Base-by-base conservation (phyloP, 64 coral and sea anemone species). In the Hydrozoanthus tunicans region DNA sequence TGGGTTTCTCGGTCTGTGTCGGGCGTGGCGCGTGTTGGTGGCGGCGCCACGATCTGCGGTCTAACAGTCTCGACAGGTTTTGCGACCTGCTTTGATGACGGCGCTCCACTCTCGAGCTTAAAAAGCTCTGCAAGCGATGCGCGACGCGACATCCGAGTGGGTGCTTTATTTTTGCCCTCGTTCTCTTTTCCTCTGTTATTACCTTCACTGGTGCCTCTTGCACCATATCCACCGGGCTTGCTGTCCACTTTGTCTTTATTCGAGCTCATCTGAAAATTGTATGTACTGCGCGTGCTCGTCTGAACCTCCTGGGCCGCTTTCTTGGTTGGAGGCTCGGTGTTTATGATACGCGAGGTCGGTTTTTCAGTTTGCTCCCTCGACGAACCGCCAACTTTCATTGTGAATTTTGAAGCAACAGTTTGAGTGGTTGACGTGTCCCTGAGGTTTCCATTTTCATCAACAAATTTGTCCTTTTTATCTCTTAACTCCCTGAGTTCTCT, bases 101-200 rank as follows among this genome's bases (percentile, higher is more conserved):
- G 69, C 24, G 89, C 90, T 80, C 91, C 89, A 66, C 91, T 78
- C 27, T 96, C 95, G 26, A 96, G 90, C 76, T 96, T 96, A 72
- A 96, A 96, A 67, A 96, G 79, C 84, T 96, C 95, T n/a, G 91
- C 95, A 6, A 96, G 72, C 7, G 95, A 96, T 23, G 92, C 78
- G 13, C 95, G 77, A 58, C 95, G 92, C 5, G 91, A 93, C 83
- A 96, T 93, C 59, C 95, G 61, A 77, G 75, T 91, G 0, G 95
- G 95, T 17, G 17, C 70, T 43, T 81, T 88, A 51, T 6, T 59
- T 74, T 74, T 88, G 2, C 89, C 89, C 62, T 92, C 83, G n/a
- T 93, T 96, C 51, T 94, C 92, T 59, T 90, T 93, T 13, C 89
- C 93, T 70, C 56, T 77, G 20, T 91, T 91, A 58, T 76, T 80